Evolutionary conservation across 1,140 invertebrate species (phyloP), one percentile per base, ranked within the genome.

Genomic region (Ostrea edulis): DNA sequence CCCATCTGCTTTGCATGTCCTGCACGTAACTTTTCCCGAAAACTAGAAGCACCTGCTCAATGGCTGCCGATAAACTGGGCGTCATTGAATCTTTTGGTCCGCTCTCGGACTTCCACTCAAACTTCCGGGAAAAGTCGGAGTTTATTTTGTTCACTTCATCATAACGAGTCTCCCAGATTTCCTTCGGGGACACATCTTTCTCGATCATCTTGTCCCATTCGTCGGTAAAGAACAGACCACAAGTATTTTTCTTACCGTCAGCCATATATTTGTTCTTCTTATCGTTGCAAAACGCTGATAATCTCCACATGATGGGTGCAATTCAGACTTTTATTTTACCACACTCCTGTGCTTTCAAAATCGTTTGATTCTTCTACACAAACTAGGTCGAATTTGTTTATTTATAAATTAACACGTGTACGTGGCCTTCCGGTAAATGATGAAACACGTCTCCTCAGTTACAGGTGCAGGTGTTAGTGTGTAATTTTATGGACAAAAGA

Each of bases 11-110:
- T 25, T 77, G 68, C 68, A 77, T 77, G 8, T 77, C 68, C 14
- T 77, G 68, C 8, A 77, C 68, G 25, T 77, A 77, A 29, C 68
- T 35, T 35, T 77, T 77, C 9, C 68, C 68, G 12, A 77, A 77
- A 35, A 77, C 35, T 4, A 77, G 68, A 22, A 77, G 25, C 68
- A 77, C 9, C 25, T 77, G 68, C 68, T 77, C 68, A 77, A 77
- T 35, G 25, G 68, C 68, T 14, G 68, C 14, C 8, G 68, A 1
- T 14, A 77, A 35, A 25, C 68, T 77, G 14, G 68, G 25, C 11
- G 68, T 29, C 68, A 77, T 77, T 29, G 68, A 77, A 25, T 77
- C 29, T 35, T 77, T 77, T 9, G 68, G 25, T 77, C 68, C 68
- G 12, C 14, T 25, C 12, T 77, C 68, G 14, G 22, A 44, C 22